Percentiles rank a stretch among this genome's conserved stretches.
These are phyloP conservation scores for Crenuchus spilurus DNA, from an alignment of 2,797 vertebrate genomes.

Conservation along the genomic window DNA sequence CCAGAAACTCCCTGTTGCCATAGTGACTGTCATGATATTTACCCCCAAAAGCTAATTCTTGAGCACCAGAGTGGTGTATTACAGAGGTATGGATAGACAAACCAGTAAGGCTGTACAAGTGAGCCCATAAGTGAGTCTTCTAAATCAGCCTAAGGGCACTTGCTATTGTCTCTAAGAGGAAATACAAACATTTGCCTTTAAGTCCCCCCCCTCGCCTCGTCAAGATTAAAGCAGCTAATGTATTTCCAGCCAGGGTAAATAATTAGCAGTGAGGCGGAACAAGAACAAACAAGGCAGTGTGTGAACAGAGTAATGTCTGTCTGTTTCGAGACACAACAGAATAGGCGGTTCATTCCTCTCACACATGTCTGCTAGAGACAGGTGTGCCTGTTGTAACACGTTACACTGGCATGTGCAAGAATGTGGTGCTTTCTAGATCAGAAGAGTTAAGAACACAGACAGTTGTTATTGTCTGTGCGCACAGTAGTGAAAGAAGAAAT, in stretches of 20 bases:
- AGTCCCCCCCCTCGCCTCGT: neutral
- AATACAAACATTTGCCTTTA: slow-evolving; percentile 37
- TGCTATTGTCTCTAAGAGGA: slow-evolving; percentile 15
- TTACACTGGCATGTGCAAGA: slow-evolving; percentile 30
- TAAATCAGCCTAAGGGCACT: slow-evolving; percentile 18
- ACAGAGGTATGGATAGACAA: neutral
- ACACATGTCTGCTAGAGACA: slow-evolving; percentile 36
- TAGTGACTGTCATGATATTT: slow-evolving; percentile 24
- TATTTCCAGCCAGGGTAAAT: slow-evolving; percentile 34
- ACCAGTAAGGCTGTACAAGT: neutral
- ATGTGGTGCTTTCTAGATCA: slow-evolving; percentile 18
- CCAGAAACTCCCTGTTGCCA: slow-evolving; percentile 12
- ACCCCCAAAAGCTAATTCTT: slow-evolving; percentile 3
- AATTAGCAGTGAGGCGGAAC: slow-evolving; percentile 24
- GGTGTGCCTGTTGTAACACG: slow-evolving; percentile 47
- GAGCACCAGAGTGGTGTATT: neutral
- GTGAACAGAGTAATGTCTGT: slow-evolving; percentile 36
- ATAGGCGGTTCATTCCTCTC: slow-evolving; percentile 45
- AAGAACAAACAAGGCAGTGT: slow-evolving; percentile 47
- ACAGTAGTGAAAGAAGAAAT: too few relatives aligned
- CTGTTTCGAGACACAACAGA: slow-evolving; percentile 48
- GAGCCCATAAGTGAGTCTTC: neutral
- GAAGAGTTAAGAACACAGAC: neutral
- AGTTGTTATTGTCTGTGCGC: neutral
- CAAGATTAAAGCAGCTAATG: slow-evolving; percentile 19